Evolutionary conservation across 2,797 vertebrate genomes (phyloP), one percentile per base, ranked within the genome.

Genomic region (Poliocrania exsul): DNA sequence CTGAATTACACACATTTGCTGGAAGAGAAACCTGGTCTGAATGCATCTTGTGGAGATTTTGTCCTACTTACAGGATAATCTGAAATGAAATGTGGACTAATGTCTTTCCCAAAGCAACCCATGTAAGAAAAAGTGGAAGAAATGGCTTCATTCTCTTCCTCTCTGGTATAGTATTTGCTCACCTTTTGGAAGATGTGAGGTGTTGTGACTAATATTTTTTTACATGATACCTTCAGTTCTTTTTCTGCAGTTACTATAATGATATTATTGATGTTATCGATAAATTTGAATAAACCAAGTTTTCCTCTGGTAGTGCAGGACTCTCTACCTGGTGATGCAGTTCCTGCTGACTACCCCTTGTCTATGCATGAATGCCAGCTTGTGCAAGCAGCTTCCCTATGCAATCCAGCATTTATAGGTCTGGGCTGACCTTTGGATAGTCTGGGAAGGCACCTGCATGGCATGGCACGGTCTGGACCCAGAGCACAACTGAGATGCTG

Each of bases 321-420:
- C 21, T 71, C 21, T 70, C 24, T 50, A 24, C 23, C 16, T 20
- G 13, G 31, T 3, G 5, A 78, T 81, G 6, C 16, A 54, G 0
- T 83, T 88, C 64, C 56, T 56, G 26, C 20, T 77, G 44, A 11
- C 10, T 23, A 18, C 4, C 6, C 16, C 13, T 90, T 57, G 24
- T 65, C 50, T 71, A n/a, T 50, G 29, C n/a, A 61, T 3, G 2
- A 70, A 62, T 49, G 44, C 11, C 44, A 60, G 37, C 0, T 0
- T 42, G 15, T 61, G 28, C n/a, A 66, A 90, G 73, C 0, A 1
- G n/a, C 42, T 85, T 66, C 60, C 0, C 0, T 20, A 28, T 4
- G 4, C 2, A 1, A 23, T n/a, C 3, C 0, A 5, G 28, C 16
- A 20, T 61, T 77, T 64, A n/a, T 15, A 44, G 25, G 56, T 23